phyloP scores from a whole-genome alignment of 1,140 invertebrate species.

The Meteorus sp. region DNA sequence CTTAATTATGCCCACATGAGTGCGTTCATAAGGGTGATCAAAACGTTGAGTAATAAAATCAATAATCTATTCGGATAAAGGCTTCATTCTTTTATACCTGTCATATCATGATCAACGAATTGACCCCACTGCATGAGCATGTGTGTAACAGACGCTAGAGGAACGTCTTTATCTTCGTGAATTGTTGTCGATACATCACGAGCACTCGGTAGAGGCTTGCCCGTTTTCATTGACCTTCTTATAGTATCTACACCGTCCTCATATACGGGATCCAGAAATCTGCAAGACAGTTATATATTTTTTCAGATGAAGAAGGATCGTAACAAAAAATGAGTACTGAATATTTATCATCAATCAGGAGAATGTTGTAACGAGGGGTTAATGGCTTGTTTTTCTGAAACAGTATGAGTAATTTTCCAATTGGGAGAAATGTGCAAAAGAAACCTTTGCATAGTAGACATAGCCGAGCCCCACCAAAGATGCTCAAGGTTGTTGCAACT shows the following conservation, averaged over 20 bases:
- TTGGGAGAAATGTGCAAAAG: background rate
- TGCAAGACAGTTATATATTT: constrained; percentile 22
- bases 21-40: no score
- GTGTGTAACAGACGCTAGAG: constrained; percentile 64
- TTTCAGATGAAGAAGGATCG: background rate
- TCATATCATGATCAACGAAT: constrained; percentile 80
- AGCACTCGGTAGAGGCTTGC: constrained; percentile 67
- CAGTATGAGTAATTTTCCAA: no score
- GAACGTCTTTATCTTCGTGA: constrained; percentile 65
- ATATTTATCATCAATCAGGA: no score
- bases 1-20: no score
- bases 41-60: no score
- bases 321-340: background rate
- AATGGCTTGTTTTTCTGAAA: no score
- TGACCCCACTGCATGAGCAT: constrained; percentile 89
- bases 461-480: constrained; percentile 79
- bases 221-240: constrained; percentile 59
- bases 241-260: constrained; percentile 67
- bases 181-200: constrained; percentile 67
- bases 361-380: no score
- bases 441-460: constrained; percentile 73
- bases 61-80: background rate
- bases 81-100: constrained; percentile 67
- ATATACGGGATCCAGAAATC: constrained; percentile 79
- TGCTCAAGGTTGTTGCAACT: constrained; percentile 81